Evolutionary conservation across 2,797 vertebrate genomes (phyloP).

Genomic region (Spinibarbus caldwelli): DNA sequence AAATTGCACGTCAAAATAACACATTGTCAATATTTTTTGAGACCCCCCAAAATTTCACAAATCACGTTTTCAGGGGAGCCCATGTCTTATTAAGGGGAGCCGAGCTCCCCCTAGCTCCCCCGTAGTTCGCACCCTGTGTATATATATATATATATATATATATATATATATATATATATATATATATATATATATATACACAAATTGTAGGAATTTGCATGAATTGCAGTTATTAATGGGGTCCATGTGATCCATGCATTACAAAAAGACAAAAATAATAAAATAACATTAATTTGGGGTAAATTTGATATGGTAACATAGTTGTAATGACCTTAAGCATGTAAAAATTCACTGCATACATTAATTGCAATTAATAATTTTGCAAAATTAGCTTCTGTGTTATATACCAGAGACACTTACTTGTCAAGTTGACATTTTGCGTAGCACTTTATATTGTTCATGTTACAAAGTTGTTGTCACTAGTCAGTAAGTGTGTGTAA

Average conservation of each 20-base stretch:
- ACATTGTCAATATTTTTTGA: too few relatives aligned
- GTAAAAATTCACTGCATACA: neutral
- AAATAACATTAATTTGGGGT: neutral
- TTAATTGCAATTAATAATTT: neutral
- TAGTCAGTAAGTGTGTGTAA: conserved; percentile 1
- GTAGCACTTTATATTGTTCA: neutral
- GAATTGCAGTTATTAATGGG: neutral
- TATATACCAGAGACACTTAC: neutral
- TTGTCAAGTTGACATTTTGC: neutral
- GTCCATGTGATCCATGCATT: neutral
- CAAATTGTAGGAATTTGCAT: neutral
- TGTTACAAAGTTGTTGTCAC: neutral
- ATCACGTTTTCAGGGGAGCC: too few relatives aligned
- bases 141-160: too few relatives aligned
- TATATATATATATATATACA: neutral
- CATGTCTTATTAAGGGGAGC: too few relatives aligned
- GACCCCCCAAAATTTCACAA: too few relatives aligned
- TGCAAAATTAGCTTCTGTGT: neutral
- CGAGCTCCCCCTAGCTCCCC: too few relatives aligned
- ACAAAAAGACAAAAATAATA: neutral
- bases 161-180: too few relatives aligned
- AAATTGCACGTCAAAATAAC: too few relatives aligned
- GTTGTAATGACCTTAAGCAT: neutral
- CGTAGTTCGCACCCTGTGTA: too few relatives aligned
- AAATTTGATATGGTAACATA: neutral